phyloP scores from a whole-genome alignment of 1,140 invertebrate genomes.

The Drosophila ohnishii region DNA sequence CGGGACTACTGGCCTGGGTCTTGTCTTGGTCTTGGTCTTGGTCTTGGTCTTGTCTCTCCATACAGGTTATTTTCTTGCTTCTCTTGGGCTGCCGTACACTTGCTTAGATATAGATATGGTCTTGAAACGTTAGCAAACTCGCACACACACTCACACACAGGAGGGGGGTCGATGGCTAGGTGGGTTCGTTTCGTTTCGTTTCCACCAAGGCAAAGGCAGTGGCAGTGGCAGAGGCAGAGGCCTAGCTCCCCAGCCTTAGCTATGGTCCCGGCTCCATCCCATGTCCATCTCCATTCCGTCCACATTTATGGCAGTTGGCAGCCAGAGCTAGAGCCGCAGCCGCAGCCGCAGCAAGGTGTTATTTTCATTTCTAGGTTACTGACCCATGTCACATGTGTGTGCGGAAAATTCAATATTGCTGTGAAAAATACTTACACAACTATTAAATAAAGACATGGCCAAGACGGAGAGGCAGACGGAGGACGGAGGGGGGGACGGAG shows the following conservation, averaged over 20 bases:
- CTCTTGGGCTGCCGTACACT: constrained; percentile 66
- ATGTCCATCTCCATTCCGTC: constrained; percentile 66
- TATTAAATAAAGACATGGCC: constrained; percentile 77
- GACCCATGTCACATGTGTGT: constrained; percentile 80
- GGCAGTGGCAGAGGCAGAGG: not conserved
- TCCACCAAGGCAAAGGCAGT: constrained; percentile 20
- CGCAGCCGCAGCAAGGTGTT: constrained; percentile 70
- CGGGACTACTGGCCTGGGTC: constrained; percentile 38
- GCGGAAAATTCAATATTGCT: constrained; percentile 81
- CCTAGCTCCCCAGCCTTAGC: constrained; percentile 21
- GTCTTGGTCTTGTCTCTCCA: constrained; percentile 64
- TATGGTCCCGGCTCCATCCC: constrained; percentile 32
- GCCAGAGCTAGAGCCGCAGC: constrained; percentile 25
- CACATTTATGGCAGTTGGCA: constrained; percentile 78
- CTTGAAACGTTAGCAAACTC: constrained; percentile 70
- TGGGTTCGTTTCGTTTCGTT: constrained; percentile 58
- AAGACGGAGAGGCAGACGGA: constrained; percentile 18
- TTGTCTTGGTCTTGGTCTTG: constrained; percentile 45
- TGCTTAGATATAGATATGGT: constrained; percentile 78
- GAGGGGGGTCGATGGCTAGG: constrained; percentile 52
- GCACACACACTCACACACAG: constrained; percentile 30
- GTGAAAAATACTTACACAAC: constrained; percentile 81
- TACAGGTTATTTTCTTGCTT: constrained; percentile 70
- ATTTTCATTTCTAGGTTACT: constrained; percentile 81
- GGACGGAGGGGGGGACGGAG: constrained; percentile 20